Evolutionary conservation across 2,113 vertebrate species (phyloP), one percentile per base, ranked within the genome.

Genomic region (Xyliphius kryptos): DNA sequence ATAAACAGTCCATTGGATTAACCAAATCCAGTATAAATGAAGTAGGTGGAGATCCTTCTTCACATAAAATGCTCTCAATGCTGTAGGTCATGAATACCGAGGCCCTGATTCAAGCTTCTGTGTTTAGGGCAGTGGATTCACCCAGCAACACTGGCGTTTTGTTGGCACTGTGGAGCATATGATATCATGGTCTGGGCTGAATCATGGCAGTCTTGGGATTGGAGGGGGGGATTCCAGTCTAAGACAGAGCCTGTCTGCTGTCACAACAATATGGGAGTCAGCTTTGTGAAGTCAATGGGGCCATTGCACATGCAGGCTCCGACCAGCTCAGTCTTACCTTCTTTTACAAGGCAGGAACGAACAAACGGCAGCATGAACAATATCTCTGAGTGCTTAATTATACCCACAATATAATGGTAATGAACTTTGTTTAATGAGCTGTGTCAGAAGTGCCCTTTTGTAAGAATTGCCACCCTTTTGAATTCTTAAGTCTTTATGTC

Each of bases 41-140:
- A 74, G 79, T 83, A 68, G 77, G 66, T 76, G 84, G 85, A 80
- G 80, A 83, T 87, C 77, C 83, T 83, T 80, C 79, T 50, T 63
- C n/a, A n/a, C 65, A 68, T 68, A 79, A 81, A 84, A 84, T 71
- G 74, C 73, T 63, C 43, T 53, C 62, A 47, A 49, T 44, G 41
- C 44, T 51, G 41, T 71, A 75, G 74, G 77, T 81, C 73, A 80
- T 66, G 63, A 74, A 86, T 85, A 79, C 78, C 85, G 78, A 55
- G 53, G 20, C 68, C 8, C 64, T 84, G 83, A 83, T 36, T 58
- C 59, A 56, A 54, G n/a, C 56, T 48, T 68, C 46, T 55, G 22
- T 56, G 59, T 58, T 66, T 60, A 63, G 36, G 44, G 63, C 52
- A 75, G 61, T 74, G 75, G 79, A 78, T 79, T 82, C 83, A 80